Conservation (phyloP, 2,888 invertebrate species). For the Diploptera punctata region DNA sequence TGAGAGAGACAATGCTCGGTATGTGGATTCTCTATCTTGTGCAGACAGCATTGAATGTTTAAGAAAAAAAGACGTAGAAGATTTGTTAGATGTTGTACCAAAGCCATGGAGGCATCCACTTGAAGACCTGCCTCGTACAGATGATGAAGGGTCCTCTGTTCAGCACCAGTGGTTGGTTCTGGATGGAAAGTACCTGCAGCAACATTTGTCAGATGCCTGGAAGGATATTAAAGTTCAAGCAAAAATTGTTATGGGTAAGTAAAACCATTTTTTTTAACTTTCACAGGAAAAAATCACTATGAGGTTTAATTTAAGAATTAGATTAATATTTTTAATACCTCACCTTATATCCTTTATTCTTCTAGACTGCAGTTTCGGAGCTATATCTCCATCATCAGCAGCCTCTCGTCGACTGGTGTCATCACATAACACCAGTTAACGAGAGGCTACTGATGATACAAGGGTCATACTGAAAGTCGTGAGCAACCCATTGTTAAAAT, state of each 20-base stretch:
- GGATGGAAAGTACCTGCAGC: constrained; percentile 72
- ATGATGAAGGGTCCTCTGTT: constrained; percentile 60
- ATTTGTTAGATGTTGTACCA: constrained; percentile 72
- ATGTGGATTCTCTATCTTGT: constrained; percentile 26
- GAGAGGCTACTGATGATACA: too few species aligned
- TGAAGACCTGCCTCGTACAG: constrained; percentile 59
- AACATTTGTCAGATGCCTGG: constrained; percentile 72
- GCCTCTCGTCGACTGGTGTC: background rate
- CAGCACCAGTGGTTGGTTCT: constrained; percentile 77
- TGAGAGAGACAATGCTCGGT: constrained; percentile 6
- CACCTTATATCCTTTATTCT: too few species aligned
- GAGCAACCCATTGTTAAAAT: too few species aligned
- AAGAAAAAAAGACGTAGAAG: constrained; percentile 54
- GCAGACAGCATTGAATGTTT: constrained; percentile 58
- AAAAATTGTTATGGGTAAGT: constrained; percentile 58
- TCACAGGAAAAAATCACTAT: too few species aligned
- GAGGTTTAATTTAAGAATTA: too few species aligned
- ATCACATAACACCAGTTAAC: too few species aligned
- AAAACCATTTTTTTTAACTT: background rate
- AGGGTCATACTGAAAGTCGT: too few species aligned
- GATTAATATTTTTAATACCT: too few species aligned
- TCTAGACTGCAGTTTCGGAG: too few species aligned
- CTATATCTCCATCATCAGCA: background rate
- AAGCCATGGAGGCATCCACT: constrained; percentile 71
- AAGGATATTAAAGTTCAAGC: constrained; percentile 54